A percentile compares a stretch with the other conserved stretches of the same genome.
Evolutionary conservation across 2,797 vertebrate species (phyloP).

Genomic region (Triplophysa yarkandensis): DNA sequence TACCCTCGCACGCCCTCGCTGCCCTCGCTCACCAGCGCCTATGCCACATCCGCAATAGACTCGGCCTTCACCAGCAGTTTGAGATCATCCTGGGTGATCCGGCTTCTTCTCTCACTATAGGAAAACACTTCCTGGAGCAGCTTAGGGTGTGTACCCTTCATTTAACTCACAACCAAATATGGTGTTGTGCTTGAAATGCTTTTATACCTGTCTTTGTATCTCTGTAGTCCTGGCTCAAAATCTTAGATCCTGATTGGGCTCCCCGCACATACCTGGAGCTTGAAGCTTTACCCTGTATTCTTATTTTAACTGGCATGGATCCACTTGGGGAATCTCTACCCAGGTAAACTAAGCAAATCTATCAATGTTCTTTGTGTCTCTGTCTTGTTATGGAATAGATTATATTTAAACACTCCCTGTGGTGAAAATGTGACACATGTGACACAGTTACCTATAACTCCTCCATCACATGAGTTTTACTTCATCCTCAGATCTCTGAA

Average conservation of each 20-base stretch:
- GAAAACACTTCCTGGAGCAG: slow-evolving; percentile 87
- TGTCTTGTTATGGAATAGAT: background rate
- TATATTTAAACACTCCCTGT: background rate
- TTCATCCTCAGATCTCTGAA: slow-evolving; percentile 83
- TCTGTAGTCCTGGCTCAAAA: slow-evolving; percentile 88
- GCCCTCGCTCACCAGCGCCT: slow-evolving; percentile 88
- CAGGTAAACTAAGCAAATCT: slow-evolving; percentile 71
- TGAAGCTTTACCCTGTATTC: slow-evolving; percentile 94
- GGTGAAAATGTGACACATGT: no score
- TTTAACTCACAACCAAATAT: slow-evolving; percentile 5
- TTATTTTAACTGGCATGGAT: slow-evolving; percentile 92
- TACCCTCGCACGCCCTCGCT: slow-evolving; percentile 89
- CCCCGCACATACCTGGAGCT: slow-evolving; percentile 92
- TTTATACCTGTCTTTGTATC: slow-evolving; percentile 3
- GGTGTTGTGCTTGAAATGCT: background rate
- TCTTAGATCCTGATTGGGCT: slow-evolving; percentile 88
- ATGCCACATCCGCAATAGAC: slow-evolving; percentile 83
- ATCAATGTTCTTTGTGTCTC: background rate
- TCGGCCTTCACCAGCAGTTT: slow-evolving; percentile 89
- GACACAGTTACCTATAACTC: background rate
- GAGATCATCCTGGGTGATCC: slow-evolving; percentile 93
- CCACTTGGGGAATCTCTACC: slow-evolving; percentile 93
- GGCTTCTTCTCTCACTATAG: slow-evolving; percentile 79
- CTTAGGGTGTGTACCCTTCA: slow-evolving; percentile 80
- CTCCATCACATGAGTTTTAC: background rate